These are phyloP conservation scores for Caenorhabditis sp. DNA, from an alignment of 2,888 invertebrate genomes.

Conservation along the genomic window DNA sequence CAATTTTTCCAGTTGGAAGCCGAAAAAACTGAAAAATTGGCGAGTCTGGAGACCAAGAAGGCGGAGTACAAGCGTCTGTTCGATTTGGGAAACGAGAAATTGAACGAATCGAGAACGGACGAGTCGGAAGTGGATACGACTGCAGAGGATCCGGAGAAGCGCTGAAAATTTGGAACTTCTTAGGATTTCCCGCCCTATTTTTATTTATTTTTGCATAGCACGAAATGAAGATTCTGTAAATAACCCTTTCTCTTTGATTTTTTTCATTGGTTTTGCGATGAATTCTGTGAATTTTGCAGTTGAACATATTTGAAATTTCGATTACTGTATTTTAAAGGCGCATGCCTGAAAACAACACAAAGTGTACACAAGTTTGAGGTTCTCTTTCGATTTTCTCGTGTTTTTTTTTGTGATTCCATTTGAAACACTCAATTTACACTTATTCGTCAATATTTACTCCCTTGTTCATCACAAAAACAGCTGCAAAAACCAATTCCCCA, in stretches of 20 bases:
- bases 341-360: no score
- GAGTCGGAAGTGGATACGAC: constrained; percentile 20
- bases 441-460: no score
- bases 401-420: no score
- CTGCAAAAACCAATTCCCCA: no score
- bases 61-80: constrained; percentile 33
- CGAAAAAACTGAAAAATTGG: constrained; percentile 15
- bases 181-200: background rate
- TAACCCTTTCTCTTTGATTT: background rate
- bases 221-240: background rate
- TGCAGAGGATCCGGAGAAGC: background rate
- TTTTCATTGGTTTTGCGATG: background rate
- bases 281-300: background rate
- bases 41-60: constrained; percentile 16
- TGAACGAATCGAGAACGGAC: constrained; percentile 25
- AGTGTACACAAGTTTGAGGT: background rate
- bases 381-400: background rate
- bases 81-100: constrained; percentile 33
- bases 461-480: no score
- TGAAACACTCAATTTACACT: no score
- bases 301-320: background rate
- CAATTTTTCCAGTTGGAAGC: constrained; percentile 41
- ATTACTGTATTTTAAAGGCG: constrained; percentile 7
- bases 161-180: constrained; percentile 8
- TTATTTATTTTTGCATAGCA: background rate